phyloP scores from a whole-genome alignment of 2,888 invertebrate genomes.

The Eristalis tenax region DNA sequence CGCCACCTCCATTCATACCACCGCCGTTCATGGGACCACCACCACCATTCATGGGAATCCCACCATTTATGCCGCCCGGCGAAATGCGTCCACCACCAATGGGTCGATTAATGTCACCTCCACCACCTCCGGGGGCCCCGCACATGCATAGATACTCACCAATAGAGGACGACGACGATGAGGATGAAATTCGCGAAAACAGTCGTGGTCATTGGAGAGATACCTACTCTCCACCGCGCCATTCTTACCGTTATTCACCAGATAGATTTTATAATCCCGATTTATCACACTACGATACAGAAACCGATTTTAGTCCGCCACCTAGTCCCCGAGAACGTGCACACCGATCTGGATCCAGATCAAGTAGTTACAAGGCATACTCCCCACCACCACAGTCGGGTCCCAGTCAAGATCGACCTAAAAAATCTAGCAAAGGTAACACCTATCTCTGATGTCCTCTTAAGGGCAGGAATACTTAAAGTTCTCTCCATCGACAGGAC shows the following conservation, averaged over 20 bases:
- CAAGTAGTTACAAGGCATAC: constrained; percentile 63
- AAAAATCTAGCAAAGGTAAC: constrained; percentile 63
- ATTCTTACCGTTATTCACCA: constrained; percentile 83
- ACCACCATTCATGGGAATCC: constrained; percentile 85
- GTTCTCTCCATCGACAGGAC: constrained; percentile 35
- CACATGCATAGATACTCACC: constrained; percentile 73
- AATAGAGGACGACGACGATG: constrained; percentile 74
- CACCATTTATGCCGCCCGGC: constrained; percentile 83
- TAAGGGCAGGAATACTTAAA: background rate
- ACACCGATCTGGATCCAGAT: constrained; percentile 61
- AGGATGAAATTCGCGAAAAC: constrained; percentile 75
- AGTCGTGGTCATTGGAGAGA: constrained; percentile 77
- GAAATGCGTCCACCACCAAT: constrained; percentile 83
- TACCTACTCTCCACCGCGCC: constrained; percentile 78
- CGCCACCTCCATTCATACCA: constrained; percentile 84
- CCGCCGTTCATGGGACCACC: constrained; percentile 86
- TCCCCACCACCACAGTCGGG: constrained; percentile 58
- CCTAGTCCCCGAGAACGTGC: constrained; percentile 82
- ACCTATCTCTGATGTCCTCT: background rate
- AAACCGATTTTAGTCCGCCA: constrained; percentile 86
- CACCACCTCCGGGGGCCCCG: constrained; percentile 74
- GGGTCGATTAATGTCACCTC: constrained; percentile 83
- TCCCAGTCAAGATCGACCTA: constrained; percentile 48
- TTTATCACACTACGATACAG: constrained; percentile 83
- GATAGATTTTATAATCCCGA: constrained; percentile 82